Evolutionary conservation across 2,113 vertebrate genomes (phyloP), one percentile per base, ranked within the genome.

Genomic region (Xenopus tropicalis): DNA sequence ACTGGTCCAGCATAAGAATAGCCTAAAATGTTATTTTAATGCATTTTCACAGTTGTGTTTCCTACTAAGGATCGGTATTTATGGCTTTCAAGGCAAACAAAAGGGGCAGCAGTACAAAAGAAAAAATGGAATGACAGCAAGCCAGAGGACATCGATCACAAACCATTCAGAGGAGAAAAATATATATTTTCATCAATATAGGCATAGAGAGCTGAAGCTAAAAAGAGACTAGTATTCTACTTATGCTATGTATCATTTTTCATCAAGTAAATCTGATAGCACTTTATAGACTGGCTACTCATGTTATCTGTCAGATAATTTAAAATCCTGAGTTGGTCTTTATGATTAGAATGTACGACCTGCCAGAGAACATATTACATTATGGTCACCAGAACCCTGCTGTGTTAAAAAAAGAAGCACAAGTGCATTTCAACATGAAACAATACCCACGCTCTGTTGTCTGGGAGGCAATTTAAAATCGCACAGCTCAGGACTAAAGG

Each of bases 141-240:
- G 9, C 19, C 16, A 54, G 16, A n/a, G 52, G 1, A n/a, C 17
- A 54, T 54, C 19, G 52, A 54, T 54, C 52, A 54, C 52, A 54
- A n/a, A 9, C 19, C 19, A 54, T n/a, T 54, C 52, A 54, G 8
- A 54, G 46, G 52, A 54, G 17, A 17, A 54, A 54, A 54, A 54
- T 54, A 54, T 54, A 54, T 54, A 54, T 54, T 54, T 48, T 48
- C 46, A 54, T 54, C 52, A 54, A 54, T 54, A 54, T 17, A n/a
- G 52, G 19, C 14, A 54, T 9, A 17, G 19, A 17, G 52, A n/a
- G 8, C 19, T 54, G 19, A 17, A 54, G 52, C 14, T n/a, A 54
- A 54, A n/a, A n/a, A 54, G 19, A n/a, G 52, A 54, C 16, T n/a
- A 54, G 46, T 54, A 54, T 54, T 17, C 52, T 54, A 10, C 52